Evolutionary conservation across 1,140 invertebrate genomes (phyloP), one percentile per base, ranked within the genome.

Genomic region (Ladona fulva): DNA sequence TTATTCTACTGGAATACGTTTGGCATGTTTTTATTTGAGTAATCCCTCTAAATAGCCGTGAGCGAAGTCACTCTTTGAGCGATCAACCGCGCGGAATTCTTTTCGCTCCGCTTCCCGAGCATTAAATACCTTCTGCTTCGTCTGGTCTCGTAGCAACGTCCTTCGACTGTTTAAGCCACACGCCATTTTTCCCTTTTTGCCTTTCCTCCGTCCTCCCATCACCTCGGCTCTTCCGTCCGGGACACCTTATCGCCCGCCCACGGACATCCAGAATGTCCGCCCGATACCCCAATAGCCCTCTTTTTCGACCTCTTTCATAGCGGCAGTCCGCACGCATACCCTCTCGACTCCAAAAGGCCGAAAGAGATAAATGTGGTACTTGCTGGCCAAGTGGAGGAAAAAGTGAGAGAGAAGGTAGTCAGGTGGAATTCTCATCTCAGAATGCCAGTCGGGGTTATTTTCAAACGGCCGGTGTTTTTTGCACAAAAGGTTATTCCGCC

Each of bases 291-390:
- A 52, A 52, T 52, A 52, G 44, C 44, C 44, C 44, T 19, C 10
- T 52, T 19, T 19, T 19, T 52, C 10, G 19, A 52, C 44, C 44
- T 52, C 44, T 52, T 19, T 52, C 44, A 10, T 52, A 10, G 10
- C 19, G 44, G 44, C 10, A 52, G 44, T n/a, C n/a, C n/a, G n/a
- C n/a, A n/a, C n/a, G n/a, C n/a, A n/a, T n/a, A 37, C 29, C 29
- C 29, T 37, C 29, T 8, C n/a, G n/a, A n/a, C 44, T 52, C 44
- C 44, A 52, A 52, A 52, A 52, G 44, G 52, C 52, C 52, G 12
- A 66, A 66, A 66, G 52, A 66, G 52, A 66, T 66, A 66, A 66
- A 66, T 66, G 52, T 66, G 52, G 52, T 66, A 66, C 52, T 66
- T 66, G 52, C 3, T 12, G n/a, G 12, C 52, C 52, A 12, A 66